phyloP scores from a whole-genome alignment of 2,888 invertebrate genomes.

The Sinelater perroti region DNA sequence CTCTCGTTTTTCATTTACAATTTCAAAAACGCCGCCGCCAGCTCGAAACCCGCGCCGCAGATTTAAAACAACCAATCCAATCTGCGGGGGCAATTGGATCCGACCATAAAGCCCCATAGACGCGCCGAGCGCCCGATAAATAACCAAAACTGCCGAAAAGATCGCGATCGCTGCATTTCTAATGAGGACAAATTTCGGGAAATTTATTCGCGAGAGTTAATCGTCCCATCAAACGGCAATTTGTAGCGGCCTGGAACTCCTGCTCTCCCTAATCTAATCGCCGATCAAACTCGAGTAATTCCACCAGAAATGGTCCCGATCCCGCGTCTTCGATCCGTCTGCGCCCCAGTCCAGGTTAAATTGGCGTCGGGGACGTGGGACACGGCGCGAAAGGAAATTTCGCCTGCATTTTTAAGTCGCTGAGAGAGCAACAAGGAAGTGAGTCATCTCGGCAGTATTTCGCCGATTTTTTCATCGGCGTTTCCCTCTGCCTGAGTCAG shows the following conservation, averaged over 20 bases:
- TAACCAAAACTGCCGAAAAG: conserved; percentile 14
- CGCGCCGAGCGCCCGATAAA: conserved; percentile 2
- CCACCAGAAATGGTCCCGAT: background rate
- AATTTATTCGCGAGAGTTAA: background rate
- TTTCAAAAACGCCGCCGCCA: too few relatives aligned
- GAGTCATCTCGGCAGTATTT: too few relatives aligned
- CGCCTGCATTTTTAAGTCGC: too few relatives aligned
- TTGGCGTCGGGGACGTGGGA: background rate
- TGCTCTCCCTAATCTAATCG: background rate
- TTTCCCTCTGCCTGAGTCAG: too few relatives aligned
- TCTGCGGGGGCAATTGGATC: background rate
- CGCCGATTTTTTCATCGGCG: too few relatives aligned
- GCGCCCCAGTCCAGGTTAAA: background rate
- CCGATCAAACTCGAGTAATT: conserved; percentile 8
- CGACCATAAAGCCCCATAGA: background rate
- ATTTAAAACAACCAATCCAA: conserved; percentile 16
- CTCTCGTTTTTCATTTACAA: too few relatives aligned
- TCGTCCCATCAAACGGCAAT: conserved; percentile 2
- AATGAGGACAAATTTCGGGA: conserved; percentile 2
- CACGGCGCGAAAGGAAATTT: too few relatives aligned
- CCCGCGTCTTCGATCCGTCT: conserved; percentile 4
- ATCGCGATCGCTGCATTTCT: conserved; percentile 1
- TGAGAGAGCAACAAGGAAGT: too few relatives aligned
- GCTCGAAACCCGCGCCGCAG: background rate
- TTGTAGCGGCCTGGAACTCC: conserved; percentile 1